phyloP scores from a whole-genome alignment of 1,140 invertebrate species.

The Tetramorium parvispinum region DNA sequence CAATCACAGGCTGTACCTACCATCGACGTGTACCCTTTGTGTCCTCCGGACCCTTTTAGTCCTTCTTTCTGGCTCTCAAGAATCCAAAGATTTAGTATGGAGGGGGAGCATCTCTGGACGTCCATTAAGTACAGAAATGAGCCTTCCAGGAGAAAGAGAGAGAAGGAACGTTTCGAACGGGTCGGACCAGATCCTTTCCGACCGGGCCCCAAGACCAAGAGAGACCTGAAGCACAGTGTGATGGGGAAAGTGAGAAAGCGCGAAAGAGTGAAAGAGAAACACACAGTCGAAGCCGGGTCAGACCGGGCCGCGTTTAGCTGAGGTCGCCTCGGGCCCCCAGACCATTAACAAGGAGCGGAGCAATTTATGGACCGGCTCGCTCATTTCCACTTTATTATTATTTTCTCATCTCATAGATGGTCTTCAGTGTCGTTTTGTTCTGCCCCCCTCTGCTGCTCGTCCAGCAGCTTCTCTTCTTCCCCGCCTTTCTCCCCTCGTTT shows the following conservation, averaged over 20 bases:
- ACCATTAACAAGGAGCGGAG: conserved; percentile 86
- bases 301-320: conserved; percentile 82
- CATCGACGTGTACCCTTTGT: conserved; percentile 82
- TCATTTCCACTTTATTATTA: conserved; percentile 86
- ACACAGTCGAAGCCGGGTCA: conserved; percentile 79
- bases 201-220: conserved; percentile 62
- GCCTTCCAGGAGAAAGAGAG: conserved; percentile 76
- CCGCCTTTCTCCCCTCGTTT: conserved; percentile 63
- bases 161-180: conserved; percentile 74
- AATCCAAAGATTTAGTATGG: conserved; percentile 75
- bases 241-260: conserved; percentile 49
- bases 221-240: conserved; percentile 34
- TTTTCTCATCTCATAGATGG: conserved; percentile 86
- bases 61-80: conserved; percentile 70
- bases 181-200: conserved; percentile 79
- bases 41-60: conserved; percentile 76
- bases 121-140: conserved; percentile 85
- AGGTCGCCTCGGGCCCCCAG: conserved; percentile 84
- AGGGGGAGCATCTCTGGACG: conserved; percentile 80
- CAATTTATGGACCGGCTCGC: conserved; percentile 85
- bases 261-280: conserved; percentile 55
- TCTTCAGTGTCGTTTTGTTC: conserved; percentile 80
- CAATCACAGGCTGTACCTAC: conserved; percentile 78
- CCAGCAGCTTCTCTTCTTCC: conserved; percentile 57
- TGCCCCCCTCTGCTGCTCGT: conserved; percentile 67